Evolutionary conservation across 1,140 invertebrate genomes (phyloP).

Genomic region (Phortica variegata): DNA sequence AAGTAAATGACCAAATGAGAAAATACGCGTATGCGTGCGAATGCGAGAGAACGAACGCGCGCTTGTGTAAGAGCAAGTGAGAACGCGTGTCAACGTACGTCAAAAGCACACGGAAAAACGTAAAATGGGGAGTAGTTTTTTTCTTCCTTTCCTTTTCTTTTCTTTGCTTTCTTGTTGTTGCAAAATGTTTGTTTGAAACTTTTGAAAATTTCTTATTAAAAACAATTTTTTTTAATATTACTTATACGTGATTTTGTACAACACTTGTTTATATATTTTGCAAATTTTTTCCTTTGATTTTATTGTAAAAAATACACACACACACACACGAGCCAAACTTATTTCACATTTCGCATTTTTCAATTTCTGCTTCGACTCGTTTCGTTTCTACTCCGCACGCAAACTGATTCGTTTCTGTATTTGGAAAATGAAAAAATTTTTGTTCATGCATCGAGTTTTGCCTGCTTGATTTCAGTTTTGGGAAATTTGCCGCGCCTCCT

Average conservation of each 20-base stretch:
- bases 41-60: no score
- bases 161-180: conserved; percentile 1
- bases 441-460: conserved; percentile 14
- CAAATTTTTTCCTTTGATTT: conserved; percentile 11
- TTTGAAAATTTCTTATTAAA: background rate
- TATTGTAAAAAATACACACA: no score
- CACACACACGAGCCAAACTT: no score
- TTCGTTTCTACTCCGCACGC: conserved; percentile 46
- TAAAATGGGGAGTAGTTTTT: conserved; percentile 13
- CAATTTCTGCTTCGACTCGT: conserved; percentile 31
- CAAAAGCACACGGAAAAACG: no score
- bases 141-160: conserved; percentile 5
- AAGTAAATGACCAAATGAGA: no score
- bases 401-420: conserved; percentile 55
- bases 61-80: no score
- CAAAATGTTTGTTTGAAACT: background rate
- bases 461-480: conserved; percentile 22
- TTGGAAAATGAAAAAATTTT: conserved; percentile 43
- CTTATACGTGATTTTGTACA: conserved; percentile 8
- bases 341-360: conserved; percentile 16
- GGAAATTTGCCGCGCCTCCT: no score
- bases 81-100: no score
- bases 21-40: no score
- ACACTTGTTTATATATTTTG: conserved; percentile 9
- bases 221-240: conserved; percentile 4